These are phyloP conservation scores for Potamilus streckersoni DNA, from an alignment of 1,140 invertebrate species.

Conservation along the genomic window DNA sequence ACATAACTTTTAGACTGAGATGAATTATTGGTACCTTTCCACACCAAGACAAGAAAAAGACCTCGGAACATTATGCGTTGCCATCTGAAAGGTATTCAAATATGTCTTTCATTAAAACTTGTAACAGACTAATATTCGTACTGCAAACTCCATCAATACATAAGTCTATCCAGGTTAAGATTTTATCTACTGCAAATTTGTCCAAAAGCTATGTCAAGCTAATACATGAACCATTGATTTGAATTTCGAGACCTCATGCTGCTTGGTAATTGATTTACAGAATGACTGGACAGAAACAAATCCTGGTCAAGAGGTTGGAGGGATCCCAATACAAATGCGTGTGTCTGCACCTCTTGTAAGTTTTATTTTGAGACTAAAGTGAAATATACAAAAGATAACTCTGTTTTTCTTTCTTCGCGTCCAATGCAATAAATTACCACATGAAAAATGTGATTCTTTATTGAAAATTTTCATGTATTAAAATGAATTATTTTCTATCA, in stretches of 20 bases:
- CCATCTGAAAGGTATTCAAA: too few relatives aligned
- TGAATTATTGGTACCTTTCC: too few relatives aligned
- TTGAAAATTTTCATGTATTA: neutral
- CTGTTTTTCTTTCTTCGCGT: neutral
- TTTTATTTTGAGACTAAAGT: neutral
- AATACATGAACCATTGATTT: neutral
- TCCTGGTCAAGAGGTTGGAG: slow-evolving; percentile 35
- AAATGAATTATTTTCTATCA: too few relatives aligned
- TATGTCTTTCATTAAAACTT: too few relatives aligned
- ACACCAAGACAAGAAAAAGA: too few relatives aligned
- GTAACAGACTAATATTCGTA: too few relatives aligned
- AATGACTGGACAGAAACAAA: slow-evolving; percentile 36
- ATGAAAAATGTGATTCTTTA: neutral
- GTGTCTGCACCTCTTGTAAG: slow-evolving; percentile 34
- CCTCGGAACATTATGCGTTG: too few relatives aligned
- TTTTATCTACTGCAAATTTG: neutral
- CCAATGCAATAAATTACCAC: neutral
- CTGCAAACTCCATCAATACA: too few relatives aligned
- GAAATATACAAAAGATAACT: neutral
- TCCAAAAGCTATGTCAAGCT: neutral
- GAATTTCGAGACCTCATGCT: neutral
- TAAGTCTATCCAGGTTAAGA: too few relatives aligned
- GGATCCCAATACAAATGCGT: slow-evolving; percentile 37
- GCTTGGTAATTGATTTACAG: slow-evolving; percentile 10
- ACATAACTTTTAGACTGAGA: too few relatives aligned